phyloP scores from a whole-genome alignment of 1,140 invertebrate genomes.

The Macrotrachela quadricornifera region DNA sequence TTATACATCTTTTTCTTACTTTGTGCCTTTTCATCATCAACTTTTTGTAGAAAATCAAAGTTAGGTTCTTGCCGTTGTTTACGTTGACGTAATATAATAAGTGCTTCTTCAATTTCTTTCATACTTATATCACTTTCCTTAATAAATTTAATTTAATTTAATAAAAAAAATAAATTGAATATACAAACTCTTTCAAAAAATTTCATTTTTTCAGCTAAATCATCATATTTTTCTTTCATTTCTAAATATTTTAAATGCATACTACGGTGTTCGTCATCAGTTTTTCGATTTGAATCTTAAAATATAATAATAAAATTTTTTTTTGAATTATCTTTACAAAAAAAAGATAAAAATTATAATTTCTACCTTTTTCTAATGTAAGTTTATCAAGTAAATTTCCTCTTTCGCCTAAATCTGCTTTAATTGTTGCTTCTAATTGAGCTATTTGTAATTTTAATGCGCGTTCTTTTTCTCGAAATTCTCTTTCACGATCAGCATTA shows the following conservation, averaged over 20 bases:
- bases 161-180: neutral
- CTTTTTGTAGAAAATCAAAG: slow-evolving; percentile 24
- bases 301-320: too few species aligned
- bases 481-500: slow-evolving; percentile 29
- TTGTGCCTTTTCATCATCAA: slow-evolving; percentile 22
- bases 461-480: slow-evolving; percentile 28
- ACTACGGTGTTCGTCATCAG: slow-evolving; percentile 21
- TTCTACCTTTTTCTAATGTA: slow-evolving; percentile 22
- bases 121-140: slow-evolving; percentile 29
- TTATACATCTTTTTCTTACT: slow-evolving; percentile 12
- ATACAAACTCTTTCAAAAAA: slow-evolving; percentile 25
- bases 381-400: slow-evolving; percentile 26
- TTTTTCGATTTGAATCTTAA: slow-evolving; percentile 12
- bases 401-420: slow-evolving; percentile 31
- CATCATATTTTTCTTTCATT: slow-evolving; percentile 28
- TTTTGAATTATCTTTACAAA: neutral
- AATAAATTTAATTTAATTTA: too few species aligned
- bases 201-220: slow-evolving; percentile 29
- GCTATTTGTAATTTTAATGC: slow-evolving; percentile 31
- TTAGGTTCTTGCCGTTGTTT: slow-evolving; percentile 13
- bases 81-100: slow-evolving; percentile 24
- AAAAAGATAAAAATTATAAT: neutral
- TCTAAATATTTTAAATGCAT: slow-evolving; percentile 23
- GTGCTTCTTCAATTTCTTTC: slow-evolving; percentile 31
- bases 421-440: slow-evolving; percentile 31